phyloP scores from a whole-genome alignment of 1,140 invertebrate species.

The Mycetomoellerius zeteki region DNA sequence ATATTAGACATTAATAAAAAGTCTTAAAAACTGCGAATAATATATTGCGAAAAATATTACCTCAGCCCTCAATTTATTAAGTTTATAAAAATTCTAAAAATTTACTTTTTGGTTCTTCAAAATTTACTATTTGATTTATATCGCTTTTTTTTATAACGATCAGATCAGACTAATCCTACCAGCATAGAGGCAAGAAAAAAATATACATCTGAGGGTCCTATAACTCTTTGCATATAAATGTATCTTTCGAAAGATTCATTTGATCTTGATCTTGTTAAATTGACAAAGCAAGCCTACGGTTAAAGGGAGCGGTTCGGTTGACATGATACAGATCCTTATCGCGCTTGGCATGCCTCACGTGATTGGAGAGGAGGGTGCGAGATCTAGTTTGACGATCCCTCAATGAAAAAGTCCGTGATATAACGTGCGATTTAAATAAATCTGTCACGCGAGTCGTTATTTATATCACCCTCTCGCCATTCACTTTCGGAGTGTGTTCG shows the following conservation, averaged over 20 bases:
- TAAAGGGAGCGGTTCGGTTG: conserved; percentile 52
- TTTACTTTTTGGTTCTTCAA: too few relatives aligned
- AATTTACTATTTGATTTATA: neutral
- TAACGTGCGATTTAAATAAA: conserved; percentile 51
- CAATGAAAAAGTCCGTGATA: conserved; percentile 64
- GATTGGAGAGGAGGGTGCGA: conserved; percentile 43
- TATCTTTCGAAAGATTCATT: neutral
- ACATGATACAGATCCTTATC: conserved; percentile 68
- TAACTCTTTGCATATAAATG: neutral
- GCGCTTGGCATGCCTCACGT: conserved; percentile 59
- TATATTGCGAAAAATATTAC: too few relatives aligned
- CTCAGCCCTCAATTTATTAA: too few relatives aligned
- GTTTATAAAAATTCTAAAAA: too few relatives aligned
- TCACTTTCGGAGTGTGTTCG: neutral
- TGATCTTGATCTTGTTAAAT: conserved; percentile 35
- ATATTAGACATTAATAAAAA: too few relatives aligned
- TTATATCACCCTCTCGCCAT: conserved; percentile 10
- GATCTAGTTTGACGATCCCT: conserved; percentile 64
- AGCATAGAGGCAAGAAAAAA: neutral
- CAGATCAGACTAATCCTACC: neutral
- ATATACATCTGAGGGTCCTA: neutral
- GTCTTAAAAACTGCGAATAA: too few relatives aligned
- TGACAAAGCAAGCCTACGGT: conserved; percentile 37
- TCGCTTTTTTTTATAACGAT: neutral
- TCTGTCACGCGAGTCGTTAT: conserved; percentile 64